Evolutionary conservation across 1,140 invertebrate genomes (phyloP).

Genomic region (Microplitis mediator): DNA sequence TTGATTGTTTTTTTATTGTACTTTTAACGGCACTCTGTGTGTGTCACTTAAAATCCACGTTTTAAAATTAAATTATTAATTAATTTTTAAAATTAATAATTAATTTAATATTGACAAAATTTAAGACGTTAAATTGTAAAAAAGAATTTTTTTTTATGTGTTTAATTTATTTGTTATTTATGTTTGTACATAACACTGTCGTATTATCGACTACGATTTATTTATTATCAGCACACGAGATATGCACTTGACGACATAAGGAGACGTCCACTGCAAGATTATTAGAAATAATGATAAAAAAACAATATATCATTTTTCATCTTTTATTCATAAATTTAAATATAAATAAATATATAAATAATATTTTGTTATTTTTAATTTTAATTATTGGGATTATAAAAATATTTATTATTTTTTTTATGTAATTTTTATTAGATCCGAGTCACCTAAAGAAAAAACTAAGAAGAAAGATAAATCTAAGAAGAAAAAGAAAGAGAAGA

Average conservation of each 20-base stretch:
- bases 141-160: background rate
- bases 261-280: conserved; percentile 56
- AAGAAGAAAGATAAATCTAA: conserved; percentile 60
- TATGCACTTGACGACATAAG: conserved; percentile 58
- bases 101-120: too few species aligned
- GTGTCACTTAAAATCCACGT: background rate
- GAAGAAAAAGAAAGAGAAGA: conserved; percentile 57
- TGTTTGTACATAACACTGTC: background rate
- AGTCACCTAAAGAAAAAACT: conserved; percentile 47
- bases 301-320: background rate
- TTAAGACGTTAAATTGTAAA: too few species aligned
- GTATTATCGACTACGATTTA: conserved; percentile 40
- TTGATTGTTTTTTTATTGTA: conserved; percentile 34
- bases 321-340: background rate
- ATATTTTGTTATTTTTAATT: background rate
- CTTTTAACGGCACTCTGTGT: background rate
- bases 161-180: background rate
- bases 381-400: conserved; percentile 8
- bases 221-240: conserved; percentile 58
- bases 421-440: conserved; percentile 51
- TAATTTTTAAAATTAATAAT: too few species aligned
- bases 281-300: conserved; percentile 36
- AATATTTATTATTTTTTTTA: conserved; percentile 9
- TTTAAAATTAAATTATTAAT: background rate
- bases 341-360: background rate